Evolutionary conservation across 2,888 invertebrate species (phyloP).

Genomic region (Noctua fimbriata): DNA sequence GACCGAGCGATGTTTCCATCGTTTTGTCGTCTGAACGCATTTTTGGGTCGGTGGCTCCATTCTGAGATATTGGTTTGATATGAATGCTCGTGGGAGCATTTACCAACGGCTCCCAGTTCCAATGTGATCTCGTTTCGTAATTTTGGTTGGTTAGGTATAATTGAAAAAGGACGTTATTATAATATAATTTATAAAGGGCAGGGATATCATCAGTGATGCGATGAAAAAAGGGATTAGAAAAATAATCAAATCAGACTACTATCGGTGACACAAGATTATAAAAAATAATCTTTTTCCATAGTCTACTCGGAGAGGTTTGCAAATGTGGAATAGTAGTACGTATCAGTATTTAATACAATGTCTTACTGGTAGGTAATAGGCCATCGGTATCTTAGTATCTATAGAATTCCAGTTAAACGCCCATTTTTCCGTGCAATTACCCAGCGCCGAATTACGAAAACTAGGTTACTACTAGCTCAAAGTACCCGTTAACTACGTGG

Average conservation of each 20-base stretch:
- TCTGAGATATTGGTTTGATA: slow-evolving; percentile 27
- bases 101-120: slow-evolving; percentile 16
- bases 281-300: background rate
- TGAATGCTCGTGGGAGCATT: slow-evolving; percentile 6
- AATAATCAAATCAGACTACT: background rate
- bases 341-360: background rate
- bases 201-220: background rate
- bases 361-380: background rate
- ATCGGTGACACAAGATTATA: background rate
- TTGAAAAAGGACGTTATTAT: slow-evolving; percentile 22
- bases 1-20: slow-evolving; percentile 68
- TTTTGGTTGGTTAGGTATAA: slow-evolving; percentile 2
- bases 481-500: slow-evolving; percentile 8
- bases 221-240: background rate
- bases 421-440: slow-evolving; percentile 12
- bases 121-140: slow-evolving; percentile 19
- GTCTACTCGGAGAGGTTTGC: background rate
- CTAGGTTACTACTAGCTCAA: slow-evolving; percentile 10
- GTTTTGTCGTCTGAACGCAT: slow-evolving; percentile 67
- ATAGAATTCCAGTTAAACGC: background rate
- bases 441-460: slow-evolving; percentile 3
- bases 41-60: slow-evolving; percentile 46
- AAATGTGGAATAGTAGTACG: background rate
- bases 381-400: background rate
- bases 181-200: background rate